These are phyloP conservation scores for Lapara coniferarum DNA, from an alignment of 2,888 invertebrate species.

Conservation along the genomic window DNA sequence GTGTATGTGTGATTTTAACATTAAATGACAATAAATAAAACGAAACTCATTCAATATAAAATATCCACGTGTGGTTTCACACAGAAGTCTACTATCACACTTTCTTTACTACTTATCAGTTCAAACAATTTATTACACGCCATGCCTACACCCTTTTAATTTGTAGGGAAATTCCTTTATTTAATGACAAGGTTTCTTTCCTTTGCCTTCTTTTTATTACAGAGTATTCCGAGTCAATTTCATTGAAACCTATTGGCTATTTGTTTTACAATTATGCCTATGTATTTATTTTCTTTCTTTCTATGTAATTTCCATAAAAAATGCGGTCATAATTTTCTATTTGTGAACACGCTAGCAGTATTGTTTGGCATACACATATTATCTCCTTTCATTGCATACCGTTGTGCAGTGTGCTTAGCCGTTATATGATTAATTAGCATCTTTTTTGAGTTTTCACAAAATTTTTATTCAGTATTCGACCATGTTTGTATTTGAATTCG, in stretches of 20 bases:
- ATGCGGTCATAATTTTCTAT: no score
- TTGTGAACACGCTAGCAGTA: no score
- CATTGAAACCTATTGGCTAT: neutral
- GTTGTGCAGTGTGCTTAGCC: no score
- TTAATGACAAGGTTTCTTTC: neutral
- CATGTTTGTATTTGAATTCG: no score
- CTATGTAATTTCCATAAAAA: no score
- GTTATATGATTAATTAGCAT: no score
- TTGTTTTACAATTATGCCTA: neutral
- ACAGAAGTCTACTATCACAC: neutral
- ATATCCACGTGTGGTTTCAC: slow-evolving; percentile 9
- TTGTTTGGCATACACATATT: no score
- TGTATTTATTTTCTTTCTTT: no score
- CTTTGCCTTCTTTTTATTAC: neutral
- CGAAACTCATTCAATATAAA: neutral
- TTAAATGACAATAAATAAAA: neutral
- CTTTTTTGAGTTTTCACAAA: no score
- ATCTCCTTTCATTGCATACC: no score
- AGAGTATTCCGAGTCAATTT: slow-evolving; percentile 5
- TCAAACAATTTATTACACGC: slow-evolving; percentile 13
- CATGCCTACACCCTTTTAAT: neutral
- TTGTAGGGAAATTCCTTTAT: neutral
- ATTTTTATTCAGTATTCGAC: no score
- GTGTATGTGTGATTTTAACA: no score
- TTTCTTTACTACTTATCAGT: neutral